phyloP scores from a whole-genome alignment of 2,888 invertebrate species.

The Agrotis ipsilon region DNA sequence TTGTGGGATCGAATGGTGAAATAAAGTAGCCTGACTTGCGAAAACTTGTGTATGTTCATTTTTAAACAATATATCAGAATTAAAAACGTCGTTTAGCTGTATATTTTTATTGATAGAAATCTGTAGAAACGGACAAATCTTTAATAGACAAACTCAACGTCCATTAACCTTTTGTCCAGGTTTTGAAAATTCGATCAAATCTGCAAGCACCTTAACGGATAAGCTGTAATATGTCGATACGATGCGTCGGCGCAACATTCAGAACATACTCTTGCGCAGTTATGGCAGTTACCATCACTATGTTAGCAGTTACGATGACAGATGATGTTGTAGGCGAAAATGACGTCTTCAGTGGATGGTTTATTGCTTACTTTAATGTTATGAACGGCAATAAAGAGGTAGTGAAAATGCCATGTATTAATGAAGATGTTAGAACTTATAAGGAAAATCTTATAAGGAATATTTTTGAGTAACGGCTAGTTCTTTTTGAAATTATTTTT shows the following conservation, averaged over 20 bases:
- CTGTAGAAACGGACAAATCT: not conserved
- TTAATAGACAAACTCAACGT: not conserved
- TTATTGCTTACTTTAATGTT: slow-evolving; percentile 1
- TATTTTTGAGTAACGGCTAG: not conserved
- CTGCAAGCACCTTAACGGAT: slow-evolving; percentile 29
- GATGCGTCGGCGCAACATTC: slow-evolving; percentile 21
- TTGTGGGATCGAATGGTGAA: too few relatives aligned
- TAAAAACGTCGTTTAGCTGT: too few relatives aligned
- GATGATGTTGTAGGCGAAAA: slow-evolving; percentile 32
- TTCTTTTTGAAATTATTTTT: not conserved
- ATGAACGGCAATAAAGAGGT: slow-evolving; percentile 5
- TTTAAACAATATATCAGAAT: too few relatives aligned
- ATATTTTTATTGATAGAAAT: not conserved
- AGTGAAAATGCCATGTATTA: not conserved
- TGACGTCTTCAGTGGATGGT: not conserved
- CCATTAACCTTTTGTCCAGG: too few relatives aligned
- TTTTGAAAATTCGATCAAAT: not conserved
- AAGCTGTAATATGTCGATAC: slow-evolving; percentile 41
- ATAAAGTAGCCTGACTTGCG: too few relatives aligned
- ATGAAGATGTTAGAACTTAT: not conserved
- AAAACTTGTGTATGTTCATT: too few relatives aligned
- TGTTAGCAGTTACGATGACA: slow-evolving; percentile 34
- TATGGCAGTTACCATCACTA: slow-evolving; percentile 43
- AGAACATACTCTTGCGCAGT: slow-evolving; percentile 37
- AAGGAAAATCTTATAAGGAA: not conserved